Percentiles rank a stretch among this genome's conserved stretches.
Conservation (phyloP, 2,888 invertebrate species). For the Ecdyonurus torrentis region DNA sequence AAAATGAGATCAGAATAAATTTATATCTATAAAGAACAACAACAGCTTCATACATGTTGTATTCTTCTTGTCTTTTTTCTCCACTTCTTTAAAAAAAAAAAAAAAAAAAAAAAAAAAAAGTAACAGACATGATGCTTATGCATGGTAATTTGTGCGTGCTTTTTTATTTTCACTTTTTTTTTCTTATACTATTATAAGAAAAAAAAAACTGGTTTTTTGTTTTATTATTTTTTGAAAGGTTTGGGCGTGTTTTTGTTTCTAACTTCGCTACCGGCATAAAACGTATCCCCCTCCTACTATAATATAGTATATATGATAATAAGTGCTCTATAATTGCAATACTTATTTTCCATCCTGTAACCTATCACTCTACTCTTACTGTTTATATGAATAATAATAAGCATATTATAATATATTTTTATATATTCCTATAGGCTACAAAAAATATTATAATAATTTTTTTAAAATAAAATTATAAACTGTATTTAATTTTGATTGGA, state of each 20-base stretch:
- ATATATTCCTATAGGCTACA: neutral
- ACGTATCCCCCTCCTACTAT: neutral
- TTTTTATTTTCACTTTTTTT: no score
- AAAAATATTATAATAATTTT: neutral
- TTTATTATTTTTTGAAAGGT: no score
- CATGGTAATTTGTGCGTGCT: neutral
- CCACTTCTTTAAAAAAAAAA: neutral
- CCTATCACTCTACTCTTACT: neutral
- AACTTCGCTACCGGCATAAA: neutral
- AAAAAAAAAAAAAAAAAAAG: neutral
- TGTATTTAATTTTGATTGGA: neutral
- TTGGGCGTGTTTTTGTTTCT: neutral
- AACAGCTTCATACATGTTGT: neutral
- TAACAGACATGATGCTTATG: neutral
- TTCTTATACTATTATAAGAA: no score
- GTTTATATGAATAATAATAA: neutral
- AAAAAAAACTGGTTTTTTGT: neutral
- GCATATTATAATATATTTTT: neutral
- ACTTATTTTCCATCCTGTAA: neutral
- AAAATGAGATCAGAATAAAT: neutral
- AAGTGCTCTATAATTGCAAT: neutral
- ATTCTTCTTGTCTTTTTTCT: neutral
- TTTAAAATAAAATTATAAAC: no score
- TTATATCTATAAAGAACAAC: neutral
- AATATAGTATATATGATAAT: neutral